A percentile compares a stretch with the other conserved stretches of the same genome.
Evolutionary conservation across 2,113 vertebrate genomes (phyloP).

Genomic region (Microcebus ravelobensis): DNA sequence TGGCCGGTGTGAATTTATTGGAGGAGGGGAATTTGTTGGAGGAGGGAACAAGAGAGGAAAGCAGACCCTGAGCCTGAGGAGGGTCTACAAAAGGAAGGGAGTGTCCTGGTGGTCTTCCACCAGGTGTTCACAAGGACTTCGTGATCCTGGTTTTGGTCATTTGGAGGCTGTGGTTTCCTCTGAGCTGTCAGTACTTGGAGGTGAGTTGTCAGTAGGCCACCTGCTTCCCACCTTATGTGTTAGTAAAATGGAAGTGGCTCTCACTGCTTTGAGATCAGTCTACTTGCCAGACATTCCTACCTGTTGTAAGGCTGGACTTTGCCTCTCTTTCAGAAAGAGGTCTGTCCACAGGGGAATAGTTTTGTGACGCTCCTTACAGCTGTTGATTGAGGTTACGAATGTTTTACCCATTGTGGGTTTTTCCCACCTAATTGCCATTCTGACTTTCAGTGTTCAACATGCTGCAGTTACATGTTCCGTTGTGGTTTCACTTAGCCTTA

Average conservation of each 20-base stretch:
- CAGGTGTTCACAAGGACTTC: not conserved
- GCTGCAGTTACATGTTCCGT: not conserved
- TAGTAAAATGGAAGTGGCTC: not conserved
- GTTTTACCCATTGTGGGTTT: not conserved
- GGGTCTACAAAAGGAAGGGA: not conserved
- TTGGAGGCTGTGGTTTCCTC: not conserved
- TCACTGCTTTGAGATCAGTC: not conserved
- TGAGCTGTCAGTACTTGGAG: not conserved
- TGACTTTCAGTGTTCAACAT: not conserved
- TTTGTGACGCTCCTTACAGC: not conserved
- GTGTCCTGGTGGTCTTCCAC: not conserved
- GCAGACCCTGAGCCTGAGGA: fast-evolving
- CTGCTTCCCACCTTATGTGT: fast-evolving
- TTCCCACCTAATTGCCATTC: conserved; percentile 9
- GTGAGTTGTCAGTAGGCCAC: not conserved
- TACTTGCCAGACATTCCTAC: not conserved
- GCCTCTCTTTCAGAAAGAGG: not conserved
- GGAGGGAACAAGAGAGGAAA: not conserved
- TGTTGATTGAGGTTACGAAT: fast-evolving
- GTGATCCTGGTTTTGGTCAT: not conserved
- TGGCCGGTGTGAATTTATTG: not conserved
- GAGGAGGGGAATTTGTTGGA: not conserved
- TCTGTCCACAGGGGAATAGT: not conserved
- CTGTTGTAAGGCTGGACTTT: not conserved
- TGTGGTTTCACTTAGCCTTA: conserved; percentile 44